Evolutionary conservation across 2,888 invertebrate genomes (phyloP).

Genomic region (Acronicta alni): DNA sequence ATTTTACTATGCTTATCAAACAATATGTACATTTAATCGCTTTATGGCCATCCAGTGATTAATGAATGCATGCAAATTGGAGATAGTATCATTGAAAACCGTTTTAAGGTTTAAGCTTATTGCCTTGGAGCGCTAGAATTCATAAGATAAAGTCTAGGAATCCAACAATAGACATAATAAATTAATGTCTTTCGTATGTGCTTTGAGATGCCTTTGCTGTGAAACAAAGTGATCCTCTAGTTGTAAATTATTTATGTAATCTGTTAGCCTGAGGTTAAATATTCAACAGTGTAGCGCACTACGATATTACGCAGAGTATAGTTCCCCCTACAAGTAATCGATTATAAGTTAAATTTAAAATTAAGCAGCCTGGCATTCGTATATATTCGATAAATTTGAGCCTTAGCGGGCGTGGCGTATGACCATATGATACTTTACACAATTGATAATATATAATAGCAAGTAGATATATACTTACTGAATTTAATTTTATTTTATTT

Average conservation of each 20-base stretch:
- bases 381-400: too few species aligned
- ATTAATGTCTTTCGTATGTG: constrained; percentile 32
- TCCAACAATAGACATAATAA: constrained; percentile 37
- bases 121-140: constrained; percentile 9
- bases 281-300: constrained; percentile 29
- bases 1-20: constrained; percentile 3
- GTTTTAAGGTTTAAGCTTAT: constrained; percentile 3
- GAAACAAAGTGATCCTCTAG: constrained; percentile 41
- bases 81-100: constrained; percentile 12
- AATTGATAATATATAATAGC: too few species aligned
- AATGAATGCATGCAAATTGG: constrained; percentile 19
- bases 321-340: constrained; percentile 13
- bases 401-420: too few species aligned
- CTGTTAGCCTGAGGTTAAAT: constrained; percentile 40
- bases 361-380: too few species aligned
- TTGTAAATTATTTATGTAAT: constrained; percentile 49
- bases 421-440: too few species aligned
- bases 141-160: constrained; percentile 19
- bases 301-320: constrained; percentile 14
- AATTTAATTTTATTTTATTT: too few species aligned
- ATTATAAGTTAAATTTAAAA: too few species aligned
- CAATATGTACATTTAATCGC: neutral
- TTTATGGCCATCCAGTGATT: constrained; percentile 18
- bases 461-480: too few species aligned
- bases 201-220: constrained; percentile 33